Evolutionary conservation across 1,140 invertebrate genomes (phyloP).

Genomic region (Diachasma alloeum): DNA sequence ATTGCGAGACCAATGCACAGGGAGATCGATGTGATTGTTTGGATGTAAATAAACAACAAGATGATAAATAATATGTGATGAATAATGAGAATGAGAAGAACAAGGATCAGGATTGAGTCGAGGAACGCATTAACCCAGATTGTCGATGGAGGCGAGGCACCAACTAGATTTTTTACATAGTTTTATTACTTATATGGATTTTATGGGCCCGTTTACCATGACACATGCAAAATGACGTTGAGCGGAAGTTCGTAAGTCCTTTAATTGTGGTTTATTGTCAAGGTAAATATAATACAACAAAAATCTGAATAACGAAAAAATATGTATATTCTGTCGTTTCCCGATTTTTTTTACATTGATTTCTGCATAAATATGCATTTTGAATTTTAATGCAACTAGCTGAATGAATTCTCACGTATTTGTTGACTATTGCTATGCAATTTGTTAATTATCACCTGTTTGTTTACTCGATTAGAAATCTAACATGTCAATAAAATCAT

Average conservation of each 20-base stretch:
- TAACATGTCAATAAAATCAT: too few relatives aligned
- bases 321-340: too few relatives aligned
- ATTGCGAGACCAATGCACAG: too few relatives aligned
- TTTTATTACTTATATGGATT: conserved; percentile 18
- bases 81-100: not conserved
- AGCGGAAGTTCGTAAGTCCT: conserved; percentile 16
- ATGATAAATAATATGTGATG: not conserved
- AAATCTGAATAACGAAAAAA: not conserved
- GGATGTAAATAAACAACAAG: not conserved
- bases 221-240: conserved; percentile 38
- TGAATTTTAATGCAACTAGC: too few relatives aligned
- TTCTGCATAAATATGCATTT: too few relatives aligned
- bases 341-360: too few relatives aligned
- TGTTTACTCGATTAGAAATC: too few relatives aligned
- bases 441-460: too few relatives aligned
- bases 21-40: not conserved
- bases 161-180: not conserved
- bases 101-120: conserved; percentile 9
- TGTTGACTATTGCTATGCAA: too few relatives aligned
- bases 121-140: conserved; percentile 45
- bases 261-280: not conserved
- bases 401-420: too few relatives aligned
- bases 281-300: not conserved
- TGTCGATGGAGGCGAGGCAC: not conserved
- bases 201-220: conserved; percentile 44